Conservation (phyloP, 2,797 vertebrate genomes). For the Gymnoscopelus microlampas region DNA sequence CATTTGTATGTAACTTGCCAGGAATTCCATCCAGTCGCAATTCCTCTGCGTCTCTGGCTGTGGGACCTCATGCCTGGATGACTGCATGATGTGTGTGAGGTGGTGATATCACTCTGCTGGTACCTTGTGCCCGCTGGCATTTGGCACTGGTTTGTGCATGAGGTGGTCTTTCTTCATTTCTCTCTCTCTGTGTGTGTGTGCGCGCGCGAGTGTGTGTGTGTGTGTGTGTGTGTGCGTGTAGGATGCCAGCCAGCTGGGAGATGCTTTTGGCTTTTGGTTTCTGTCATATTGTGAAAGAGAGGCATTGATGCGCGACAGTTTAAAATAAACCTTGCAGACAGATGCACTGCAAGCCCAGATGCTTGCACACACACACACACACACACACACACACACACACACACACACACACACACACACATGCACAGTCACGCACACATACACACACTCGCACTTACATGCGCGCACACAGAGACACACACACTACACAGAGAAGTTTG, state of each 20-base stretch:
- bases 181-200: not conserved
- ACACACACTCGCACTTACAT: no score
- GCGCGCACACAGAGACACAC: no score
- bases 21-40: slow-evolving; percentile 29
- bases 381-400: no score
- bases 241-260: slow-evolving; percentile 19
- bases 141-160: slow-evolving; percentile 34
- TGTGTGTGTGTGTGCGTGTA: no score
- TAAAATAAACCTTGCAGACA: not conserved
- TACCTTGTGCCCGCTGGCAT: slow-evolving; percentile 33
- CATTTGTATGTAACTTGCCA: slow-evolving; percentile 32
- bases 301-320: not conserved
- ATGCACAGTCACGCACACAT: no score
- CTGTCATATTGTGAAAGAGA: slow-evolving; percentile 8
- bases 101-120: slow-evolving; percentile 35
- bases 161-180: slow-evolving; percentile 36
- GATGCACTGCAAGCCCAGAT: not conserved
- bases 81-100: slow-evolving; percentile 7
- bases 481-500: not conserved
- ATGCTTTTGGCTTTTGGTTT: slow-evolving; percentile 19
- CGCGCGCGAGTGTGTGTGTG: no score
- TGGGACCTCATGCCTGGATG: not conserved
- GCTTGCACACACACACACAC: no score
- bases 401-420: no score
- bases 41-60: not conserved